These are phyloP conservation scores for Mycalesis mineus DNA, from an alignment of 2,888 invertebrate genomes.

Conservation along the genomic window DNA sequence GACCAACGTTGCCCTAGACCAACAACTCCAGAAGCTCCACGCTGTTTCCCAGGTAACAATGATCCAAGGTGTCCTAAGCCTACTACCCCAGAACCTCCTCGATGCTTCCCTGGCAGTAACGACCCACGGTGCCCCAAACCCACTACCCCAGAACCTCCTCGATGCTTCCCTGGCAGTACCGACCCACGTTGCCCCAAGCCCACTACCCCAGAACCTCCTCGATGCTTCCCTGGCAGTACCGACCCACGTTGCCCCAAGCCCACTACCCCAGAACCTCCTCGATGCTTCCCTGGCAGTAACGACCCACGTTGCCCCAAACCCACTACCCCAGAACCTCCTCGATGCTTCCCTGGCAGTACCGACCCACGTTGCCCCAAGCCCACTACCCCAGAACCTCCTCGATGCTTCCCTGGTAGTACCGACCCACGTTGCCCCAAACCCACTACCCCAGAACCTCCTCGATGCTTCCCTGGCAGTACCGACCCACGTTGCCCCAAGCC, in stretches of 20 bases:
- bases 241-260: constrained; percentile 32
- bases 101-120: constrained; percentile 25
- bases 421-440: constrained; percentile 42
- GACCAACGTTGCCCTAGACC: constrained; percentile 39
- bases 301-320: constrained; percentile 14
- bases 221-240: constrained; percentile 16
- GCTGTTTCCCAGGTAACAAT: constrained; percentile 35
- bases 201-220: constrained; percentile 19
- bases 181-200: constrained; percentile 36
- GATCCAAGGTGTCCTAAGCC: constrained; percentile 35
- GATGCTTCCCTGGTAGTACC: constrained; percentile 20
- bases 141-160: constrained; percentile 31
- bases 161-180: constrained; percentile 34
- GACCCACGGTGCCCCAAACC: constrained; percentile 39
- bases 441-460: constrained; percentile 38
- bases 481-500: constrained; percentile 54
- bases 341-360: constrained; percentile 24
- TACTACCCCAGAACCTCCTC: constrained; percentile 18
- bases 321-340: constrained; percentile 15
- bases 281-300: constrained; percentile 13
- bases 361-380: constrained; percentile 23
- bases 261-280: constrained; percentile 8
- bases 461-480: constrained; percentile 50
- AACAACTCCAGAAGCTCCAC: constrained; percentile 34
- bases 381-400: constrained; percentile 10